These are phyloP conservation scores for Monochamus saltuarius DNA, from an alignment of 1,140 invertebrate genomes.

Conservation along the genomic window DNA sequence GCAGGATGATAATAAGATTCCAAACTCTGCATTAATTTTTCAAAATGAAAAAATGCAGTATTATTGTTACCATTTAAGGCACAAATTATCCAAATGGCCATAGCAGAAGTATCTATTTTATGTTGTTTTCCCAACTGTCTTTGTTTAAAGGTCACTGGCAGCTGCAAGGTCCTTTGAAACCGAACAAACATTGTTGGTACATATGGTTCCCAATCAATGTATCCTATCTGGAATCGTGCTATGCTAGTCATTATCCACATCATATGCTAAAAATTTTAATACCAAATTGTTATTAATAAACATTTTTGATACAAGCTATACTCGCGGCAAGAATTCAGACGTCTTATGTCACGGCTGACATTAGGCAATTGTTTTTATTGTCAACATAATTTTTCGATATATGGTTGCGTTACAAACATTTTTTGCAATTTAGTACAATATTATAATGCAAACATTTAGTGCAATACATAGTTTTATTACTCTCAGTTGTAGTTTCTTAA, in stretches of 20 bases:
- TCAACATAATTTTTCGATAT: no score
- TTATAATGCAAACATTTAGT: no score
- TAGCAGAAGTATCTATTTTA: conserved; percentile 60
- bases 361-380: no score
- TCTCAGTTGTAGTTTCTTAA: not conserved
- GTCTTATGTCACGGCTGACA: no score
- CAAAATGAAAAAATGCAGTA: conserved; percentile 71
- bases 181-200: conserved; percentile 80
- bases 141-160: conserved; percentile 76
- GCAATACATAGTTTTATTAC: not conserved
- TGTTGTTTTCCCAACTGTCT: conserved; percentile 49
- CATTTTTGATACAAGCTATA: no score
- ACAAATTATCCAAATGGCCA: conserved; percentile 71
- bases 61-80: conserved; percentile 59
- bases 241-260: conserved; percentile 73
- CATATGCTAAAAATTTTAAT: conserved; percentile 57
- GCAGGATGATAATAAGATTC: conserved; percentile 90
- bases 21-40: conserved; percentile 78
- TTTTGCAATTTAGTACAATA: no score
- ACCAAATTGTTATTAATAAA: not conserved
- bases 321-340: no score
- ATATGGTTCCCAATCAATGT: conserved; percentile 85
- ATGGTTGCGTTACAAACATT: no score
- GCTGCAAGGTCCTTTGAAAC: conserved; percentile 72
- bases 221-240: conserved; percentile 75